Conservation (phyloP, 2,113 vertebrate species). For the Neogale vison region DNA sequence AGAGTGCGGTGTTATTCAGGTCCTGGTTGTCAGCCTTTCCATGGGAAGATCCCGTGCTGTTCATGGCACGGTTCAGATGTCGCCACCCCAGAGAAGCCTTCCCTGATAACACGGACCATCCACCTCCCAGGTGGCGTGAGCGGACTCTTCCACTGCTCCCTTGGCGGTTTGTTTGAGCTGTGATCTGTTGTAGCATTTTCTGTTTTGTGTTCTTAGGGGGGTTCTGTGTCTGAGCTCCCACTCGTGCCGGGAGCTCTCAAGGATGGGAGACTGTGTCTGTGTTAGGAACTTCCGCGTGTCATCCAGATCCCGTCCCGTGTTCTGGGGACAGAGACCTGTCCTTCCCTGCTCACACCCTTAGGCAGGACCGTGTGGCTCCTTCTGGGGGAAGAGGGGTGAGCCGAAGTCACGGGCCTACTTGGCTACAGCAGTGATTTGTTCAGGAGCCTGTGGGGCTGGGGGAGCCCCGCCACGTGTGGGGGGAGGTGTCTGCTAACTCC, state of each 20-base stretch:
- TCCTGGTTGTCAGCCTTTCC: neutral
- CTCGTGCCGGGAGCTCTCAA: rapidly evolving
- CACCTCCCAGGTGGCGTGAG: rapidly evolving
- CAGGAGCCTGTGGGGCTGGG: neutral
- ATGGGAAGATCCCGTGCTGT: too few relatives aligned
- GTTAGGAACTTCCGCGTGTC: neutral
- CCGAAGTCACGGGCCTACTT: neutral
- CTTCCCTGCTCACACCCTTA: neutral
- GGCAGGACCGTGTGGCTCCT: neutral
- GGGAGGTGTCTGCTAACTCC: neutral
- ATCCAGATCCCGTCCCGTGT: neutral
- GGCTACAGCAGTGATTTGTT: neutral
- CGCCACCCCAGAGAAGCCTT: neutral
- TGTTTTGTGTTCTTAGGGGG: rapidly evolving
- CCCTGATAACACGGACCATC: rapidly evolving
- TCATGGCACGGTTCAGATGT: neutral
- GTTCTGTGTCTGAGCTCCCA: neutral
- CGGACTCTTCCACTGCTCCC: neutral
- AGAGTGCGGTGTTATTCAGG: neutral
- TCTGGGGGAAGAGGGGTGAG: neutral
- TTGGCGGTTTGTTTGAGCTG: rapidly evolving
- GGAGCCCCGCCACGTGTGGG: neutral
- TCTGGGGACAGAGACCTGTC: neutral
- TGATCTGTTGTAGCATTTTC: neutral
- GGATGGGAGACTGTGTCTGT: neutral